Conservation (phyloP, 1,140 invertebrate genomes). For the Trichoplusia ni region DNA sequence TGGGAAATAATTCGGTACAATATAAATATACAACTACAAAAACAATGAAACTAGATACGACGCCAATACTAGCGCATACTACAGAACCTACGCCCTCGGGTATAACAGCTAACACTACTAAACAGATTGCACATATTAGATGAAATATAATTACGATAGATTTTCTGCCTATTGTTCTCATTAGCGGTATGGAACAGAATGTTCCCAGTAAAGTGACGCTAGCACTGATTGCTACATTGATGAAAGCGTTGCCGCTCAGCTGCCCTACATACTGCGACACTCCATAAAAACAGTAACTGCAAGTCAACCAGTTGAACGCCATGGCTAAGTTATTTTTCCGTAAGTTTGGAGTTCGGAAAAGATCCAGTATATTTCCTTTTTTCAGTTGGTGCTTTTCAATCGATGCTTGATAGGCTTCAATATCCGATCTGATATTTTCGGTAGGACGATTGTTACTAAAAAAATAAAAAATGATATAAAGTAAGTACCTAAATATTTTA, state of each 20-base stretch:
- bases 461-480: slow-evolving; percentile 32
- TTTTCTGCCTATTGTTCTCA: slow-evolving; percentile 83
- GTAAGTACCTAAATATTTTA: not conserved
- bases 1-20: slow-evolving; percentile 87
- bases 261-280: slow-evolving; percentile 88
- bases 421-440: slow-evolving; percentile 78
- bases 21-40: slow-evolving; percentile 87
- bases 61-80: slow-evolving; percentile 84
- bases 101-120: slow-evolving; percentile 81
- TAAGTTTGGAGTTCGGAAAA: slow-evolving; percentile 89
- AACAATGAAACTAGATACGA: slow-evolving; percentile 85
- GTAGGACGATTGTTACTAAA: slow-evolving; percentile 82
- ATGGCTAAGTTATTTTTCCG: slow-evolving; percentile 88
- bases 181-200: slow-evolving; percentile 83
- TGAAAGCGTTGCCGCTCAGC: slow-evolving; percentile 87
- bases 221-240: slow-evolving; percentile 87
- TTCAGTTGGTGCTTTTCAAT: slow-evolving; percentile 63
- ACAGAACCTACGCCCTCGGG: slow-evolving; percentile 78
- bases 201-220: slow-evolving; percentile 84
- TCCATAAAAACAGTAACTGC: slow-evolving; percentile 88
- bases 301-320: slow-evolving; percentile 87
- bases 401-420: slow-evolving; percentile 68
- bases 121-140: slow-evolving; percentile 81
- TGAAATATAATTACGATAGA: slow-evolving; percentile 83
- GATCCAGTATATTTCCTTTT: slow-evolving; percentile 85